These are phyloP conservation scores for Sitta europaea DNA, from an alignment of 2,113 vertebrate species.

Conservation along the genomic window DNA sequence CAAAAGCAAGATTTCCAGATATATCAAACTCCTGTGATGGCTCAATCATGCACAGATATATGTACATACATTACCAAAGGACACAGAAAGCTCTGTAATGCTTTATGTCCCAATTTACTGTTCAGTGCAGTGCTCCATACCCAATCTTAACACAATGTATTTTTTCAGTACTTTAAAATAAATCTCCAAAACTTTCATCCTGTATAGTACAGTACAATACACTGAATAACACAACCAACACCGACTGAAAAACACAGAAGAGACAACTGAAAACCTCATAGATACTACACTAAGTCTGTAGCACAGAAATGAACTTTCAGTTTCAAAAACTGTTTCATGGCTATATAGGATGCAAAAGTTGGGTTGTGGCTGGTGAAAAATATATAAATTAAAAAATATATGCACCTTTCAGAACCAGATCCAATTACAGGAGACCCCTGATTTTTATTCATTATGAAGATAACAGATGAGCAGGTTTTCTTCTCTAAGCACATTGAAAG, in stretches of 20 bases:
- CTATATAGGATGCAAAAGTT: background rate
- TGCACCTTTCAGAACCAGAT: background rate
- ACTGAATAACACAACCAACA: background rate
- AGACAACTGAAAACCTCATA: background rate
- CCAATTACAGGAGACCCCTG: background rate
- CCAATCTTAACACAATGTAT: background rate
- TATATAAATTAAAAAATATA: background rate
- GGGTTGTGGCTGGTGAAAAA: background rate
- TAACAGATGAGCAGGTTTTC: background rate
- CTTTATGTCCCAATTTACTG: background rate
- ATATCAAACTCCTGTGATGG: background rate
- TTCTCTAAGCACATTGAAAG: background rate
- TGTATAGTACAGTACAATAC: background rate
- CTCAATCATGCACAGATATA: background rate
- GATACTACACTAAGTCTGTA: background rate
- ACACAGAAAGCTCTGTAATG: background rate
- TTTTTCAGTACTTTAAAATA: background rate
- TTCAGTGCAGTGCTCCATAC: background rate
- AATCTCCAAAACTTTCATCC: background rate
- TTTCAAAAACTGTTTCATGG: background rate
- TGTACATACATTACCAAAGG: fast-evolving
- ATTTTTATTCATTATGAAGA: background rate
- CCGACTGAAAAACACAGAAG: background rate
- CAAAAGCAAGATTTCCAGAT: background rate
- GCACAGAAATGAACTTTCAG: background rate